These are phyloP conservation scores for Mormyrus proboscirostris DNA, from an alignment of 2,797 vertebrate species.

Conservation along the genomic window DNA sequence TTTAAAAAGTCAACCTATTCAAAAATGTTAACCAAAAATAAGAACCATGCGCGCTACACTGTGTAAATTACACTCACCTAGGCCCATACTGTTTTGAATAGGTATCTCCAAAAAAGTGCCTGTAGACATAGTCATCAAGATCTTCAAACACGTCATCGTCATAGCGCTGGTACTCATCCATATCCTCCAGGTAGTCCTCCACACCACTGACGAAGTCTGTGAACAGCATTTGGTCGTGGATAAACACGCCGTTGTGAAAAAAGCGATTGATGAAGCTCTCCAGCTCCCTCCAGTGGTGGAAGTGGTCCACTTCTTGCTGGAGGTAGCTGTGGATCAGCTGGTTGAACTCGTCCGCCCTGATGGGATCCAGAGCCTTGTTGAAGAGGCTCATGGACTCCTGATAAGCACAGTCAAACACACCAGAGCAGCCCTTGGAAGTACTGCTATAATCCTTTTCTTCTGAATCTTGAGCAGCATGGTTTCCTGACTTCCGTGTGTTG, in stretches of 20 bases:
- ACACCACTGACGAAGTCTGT: slow-evolving; percentile 86
- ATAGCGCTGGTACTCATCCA: slow-evolving; percentile 72
- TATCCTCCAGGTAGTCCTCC: slow-evolving; percentile 78
- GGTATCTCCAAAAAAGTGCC: slow-evolving; percentile 80
- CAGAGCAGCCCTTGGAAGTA: slow-evolving; percentile 64
- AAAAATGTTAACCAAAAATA: background rate
- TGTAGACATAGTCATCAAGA: slow-evolving; percentile 81
- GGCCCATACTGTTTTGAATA: slow-evolving; percentile 65
- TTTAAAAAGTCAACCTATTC: background rate
- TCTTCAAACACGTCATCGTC: slow-evolving; percentile 71
- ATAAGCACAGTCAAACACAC: slow-evolving; percentile 77
- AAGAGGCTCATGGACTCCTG: slow-evolving; percentile 79
- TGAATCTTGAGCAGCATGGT: slow-evolving; percentile 41
- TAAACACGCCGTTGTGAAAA: slow-evolving; percentile 85
- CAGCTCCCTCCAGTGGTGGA: slow-evolving; percentile 88
- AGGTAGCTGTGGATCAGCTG: slow-evolving; percentile 80
- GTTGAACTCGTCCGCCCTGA: slow-evolving; percentile 80
- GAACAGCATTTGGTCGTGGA: slow-evolving; percentile 92
- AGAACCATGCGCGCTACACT: background rate
- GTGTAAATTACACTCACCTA: slow-evolving; percentile 62
- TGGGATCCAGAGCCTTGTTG: slow-evolving; percentile 73
- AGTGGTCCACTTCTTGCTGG: slow-evolving; percentile 76
- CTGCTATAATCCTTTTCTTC: slow-evolving; percentile 38
- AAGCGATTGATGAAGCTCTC: slow-evolving; percentile 78
- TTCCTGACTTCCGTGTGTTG: slow-evolving; percentile 56